A percentile compares a stretch with the other conserved stretches of the same genome.
phyloP scores from a whole-genome alignment of 2,888 invertebrate species.

The Apotomis capreana region DNA sequence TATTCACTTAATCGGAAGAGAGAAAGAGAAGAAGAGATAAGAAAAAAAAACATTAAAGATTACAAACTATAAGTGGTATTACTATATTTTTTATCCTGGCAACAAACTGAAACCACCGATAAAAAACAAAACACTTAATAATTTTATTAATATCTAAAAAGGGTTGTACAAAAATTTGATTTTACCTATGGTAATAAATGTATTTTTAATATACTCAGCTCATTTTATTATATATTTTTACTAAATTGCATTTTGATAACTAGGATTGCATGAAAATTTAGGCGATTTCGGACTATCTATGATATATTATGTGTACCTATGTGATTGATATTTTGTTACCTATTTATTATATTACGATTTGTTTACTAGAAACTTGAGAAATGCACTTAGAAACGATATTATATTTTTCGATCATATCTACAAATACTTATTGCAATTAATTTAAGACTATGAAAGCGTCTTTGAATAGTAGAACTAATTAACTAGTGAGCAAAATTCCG shows the following conservation, averaged over 20 bases:
- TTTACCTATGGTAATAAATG: slow-evolving; percentile 27
- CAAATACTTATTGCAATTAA: not conserved
- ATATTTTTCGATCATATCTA: not conserved
- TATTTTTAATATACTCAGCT: slow-evolving; percentile 27
- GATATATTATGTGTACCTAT: slow-evolving; percentile 45
- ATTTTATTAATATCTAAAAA: slow-evolving; percentile 1
- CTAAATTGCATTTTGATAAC: slow-evolving; percentile 36
- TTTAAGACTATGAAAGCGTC: not conserved
- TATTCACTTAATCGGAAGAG: not conserved
- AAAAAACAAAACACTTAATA: slow-evolving; percentile 1
- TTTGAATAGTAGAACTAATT: not conserved
- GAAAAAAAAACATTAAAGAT: not conserved
- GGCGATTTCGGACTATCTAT: slow-evolving; percentile 54
- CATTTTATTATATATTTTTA: slow-evolving; percentile 27
- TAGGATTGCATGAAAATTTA: slow-evolving; percentile 46
- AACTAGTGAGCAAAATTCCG: not conserved
- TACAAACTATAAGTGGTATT: not conserved
- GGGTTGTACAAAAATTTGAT: slow-evolving; percentile 20
- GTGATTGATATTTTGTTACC: slow-evolving; percentile 42
- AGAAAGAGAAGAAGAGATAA: not conserved
- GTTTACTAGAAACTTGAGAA: slow-evolving; percentile 30
- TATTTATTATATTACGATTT: slow-evolving; percentile 21
- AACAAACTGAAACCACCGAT: not conserved
- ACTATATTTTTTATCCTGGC: not conserved
- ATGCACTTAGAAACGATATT: not conserved